These are phyloP conservation scores for Drosophila niveifrons DNA, from an alignment of 2,888 invertebrate species.

Conservation along the genomic window DNA sequence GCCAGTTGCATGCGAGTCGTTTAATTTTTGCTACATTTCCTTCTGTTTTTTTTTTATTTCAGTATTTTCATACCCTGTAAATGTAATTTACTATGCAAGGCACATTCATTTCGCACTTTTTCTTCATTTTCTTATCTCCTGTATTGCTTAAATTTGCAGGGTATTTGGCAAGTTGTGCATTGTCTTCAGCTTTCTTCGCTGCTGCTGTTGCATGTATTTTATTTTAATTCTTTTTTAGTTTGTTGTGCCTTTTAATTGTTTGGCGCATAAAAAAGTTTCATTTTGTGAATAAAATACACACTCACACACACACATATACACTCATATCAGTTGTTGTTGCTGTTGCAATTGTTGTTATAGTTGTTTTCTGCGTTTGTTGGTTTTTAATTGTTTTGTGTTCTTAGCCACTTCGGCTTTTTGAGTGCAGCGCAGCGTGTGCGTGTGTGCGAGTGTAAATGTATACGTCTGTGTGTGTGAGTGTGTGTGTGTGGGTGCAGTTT, in stretches of 20 bases:
- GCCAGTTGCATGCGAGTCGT: constrained; percentile 58
- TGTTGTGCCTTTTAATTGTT: constrained; percentile 77
- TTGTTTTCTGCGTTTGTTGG: constrained; percentile 71
- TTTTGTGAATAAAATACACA: constrained; percentile 68
- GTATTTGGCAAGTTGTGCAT: constrained; percentile 4
- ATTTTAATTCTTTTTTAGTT: constrained; percentile 70
- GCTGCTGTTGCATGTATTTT: constrained; percentile 44
- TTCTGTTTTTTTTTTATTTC: constrained; percentile 12
- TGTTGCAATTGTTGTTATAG: constrained; percentile 31
- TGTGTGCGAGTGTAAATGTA: constrained; percentile 18
- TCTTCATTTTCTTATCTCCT: background rate
- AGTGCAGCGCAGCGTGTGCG: constrained; percentile 65
- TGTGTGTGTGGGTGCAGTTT: constrained; percentile 63
- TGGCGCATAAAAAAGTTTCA: constrained; percentile 76
- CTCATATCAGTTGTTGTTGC: constrained; percentile 31
- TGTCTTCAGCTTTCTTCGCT: background rate
- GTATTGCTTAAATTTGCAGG: background rate
- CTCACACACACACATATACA: constrained; percentile 31
- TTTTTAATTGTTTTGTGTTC: constrained; percentile 81
- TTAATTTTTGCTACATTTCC: constrained; percentile 72
- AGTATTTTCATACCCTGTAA: constrained; percentile 16
- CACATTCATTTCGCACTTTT: background rate
- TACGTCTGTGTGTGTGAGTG: constrained; percentile 23
- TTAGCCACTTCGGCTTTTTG: constrained; percentile 81
- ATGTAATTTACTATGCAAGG: background rate